Evolutionary conservation across 1,140 invertebrate species (phyloP), one percentile per base, ranked within the genome.

Genomic region (Aethina tumida): DNA sequence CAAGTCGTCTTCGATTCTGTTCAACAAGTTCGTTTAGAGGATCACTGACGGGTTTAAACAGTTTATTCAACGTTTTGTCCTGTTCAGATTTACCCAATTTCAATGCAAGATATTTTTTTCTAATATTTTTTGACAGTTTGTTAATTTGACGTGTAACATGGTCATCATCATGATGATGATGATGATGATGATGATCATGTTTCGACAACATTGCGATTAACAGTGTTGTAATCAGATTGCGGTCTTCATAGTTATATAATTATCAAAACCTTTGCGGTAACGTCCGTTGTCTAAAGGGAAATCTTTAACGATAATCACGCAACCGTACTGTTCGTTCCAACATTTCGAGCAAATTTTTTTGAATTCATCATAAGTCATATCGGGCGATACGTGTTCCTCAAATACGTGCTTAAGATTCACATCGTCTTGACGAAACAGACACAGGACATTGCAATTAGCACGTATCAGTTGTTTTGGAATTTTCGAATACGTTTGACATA

Each of bases 351-450:
- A 64, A 33, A 47, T 33, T 9, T 28, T 6, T 22, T 35, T 26
- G 22, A 63, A 63, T 39, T 51, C 10, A 19, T 47, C 26, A 51
- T 42, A 64, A 4, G 32, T 21, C 41, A 66, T 58, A 45, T 65
- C 58, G 5, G 52, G 50, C 10, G 26, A 12, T 7, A 62, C 52
- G 50, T 65, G 57, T 39, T 65, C 57, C 14, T 55, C 42, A 40
- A 57, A 62, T 27, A 63, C 52, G 49, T 66, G 63, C 43, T 55
- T 53, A 24, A 64, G 47, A 55, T 65, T 65, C 5, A 48, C 8
- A 47, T 58, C 53, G 55, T 64, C 62, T 53, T 65, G 63, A 45
- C 55, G 56, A 51, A 65, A 65, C 9, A 65, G 8, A 13, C 60
- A 39, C 5, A 63, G 17, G 16, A 62, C 43, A 52, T 64, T 14